Evolutionary conservation across 2,113 vertebrate genomes (phyloP), one percentile per base, ranked within the genome.

Genomic region (Percopsis transmontana): DNA sequence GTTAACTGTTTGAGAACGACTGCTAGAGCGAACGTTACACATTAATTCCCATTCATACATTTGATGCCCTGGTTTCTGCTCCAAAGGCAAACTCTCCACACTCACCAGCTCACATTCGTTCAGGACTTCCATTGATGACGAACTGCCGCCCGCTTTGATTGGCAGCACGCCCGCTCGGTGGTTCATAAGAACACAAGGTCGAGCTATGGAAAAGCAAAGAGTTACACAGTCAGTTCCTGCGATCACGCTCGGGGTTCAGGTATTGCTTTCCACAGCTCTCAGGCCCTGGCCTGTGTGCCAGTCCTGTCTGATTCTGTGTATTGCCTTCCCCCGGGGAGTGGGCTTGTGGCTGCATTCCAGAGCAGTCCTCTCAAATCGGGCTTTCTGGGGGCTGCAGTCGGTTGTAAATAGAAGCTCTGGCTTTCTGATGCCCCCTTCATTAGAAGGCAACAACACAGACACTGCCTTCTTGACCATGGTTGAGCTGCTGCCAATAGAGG

Each of bases 351-450:
- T 53, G 58, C 4, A 1, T 80, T 89, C 90, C 88, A 90, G 64
- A 75, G 68, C 58, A 64, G 77, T 79, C 54, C 74, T 80, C 84
- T 88, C 78, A 88, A 87, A 88, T 81, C 74, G 82, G 82, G 59
- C 72, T 87, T 89, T 91, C 88, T 88, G 77, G 70, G 56, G 62
- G 80, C 74, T 85, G 69, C 81, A 74, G 76, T 77, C 47, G 77
- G 89, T 89, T 62, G 73, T 82, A 71, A 76, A 62, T 79, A 73
- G 72, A 23, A 80, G 72, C 81, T 62, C 68, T 58, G 67, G 79
- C 84, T 77, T 81, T 82, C 81, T 88, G 85, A 81, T 89, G 81
- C 76, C 77, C 86, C 91, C 86, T 90, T 92, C 88, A 83, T 85
- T 19, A 87, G 85, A 81, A 81, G 84, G 10, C 70, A 69, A 76